Evolutionary conservation across 2,797 vertebrate genomes (phyloP).

Genomic region (Carcharodon carcharias): DNA sequence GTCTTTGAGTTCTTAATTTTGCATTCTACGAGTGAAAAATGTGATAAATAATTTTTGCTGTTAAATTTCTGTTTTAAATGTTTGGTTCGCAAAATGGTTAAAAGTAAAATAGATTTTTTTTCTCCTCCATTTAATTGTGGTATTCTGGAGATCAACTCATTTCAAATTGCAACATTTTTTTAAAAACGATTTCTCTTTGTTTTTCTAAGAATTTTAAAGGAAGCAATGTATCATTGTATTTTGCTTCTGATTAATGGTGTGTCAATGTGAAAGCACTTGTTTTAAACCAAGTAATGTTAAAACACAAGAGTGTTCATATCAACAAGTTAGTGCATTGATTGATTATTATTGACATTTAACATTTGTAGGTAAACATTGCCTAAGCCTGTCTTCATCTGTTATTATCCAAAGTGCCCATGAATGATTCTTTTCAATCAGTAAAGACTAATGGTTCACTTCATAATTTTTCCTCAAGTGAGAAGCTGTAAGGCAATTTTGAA

Average conservation of each 20-base stretch:
- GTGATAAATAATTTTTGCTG: background rate
- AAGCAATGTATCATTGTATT: background rate
- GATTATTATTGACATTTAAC: constrained; percentile 1
- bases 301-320: background rate
- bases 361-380: background rate
- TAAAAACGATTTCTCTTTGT: background rate
- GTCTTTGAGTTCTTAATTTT: background rate
- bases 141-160: background rate
- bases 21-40: background rate
- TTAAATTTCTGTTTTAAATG: background rate
- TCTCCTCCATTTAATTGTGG: background rate
- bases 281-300: background rate
- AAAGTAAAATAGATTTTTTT: background rate
- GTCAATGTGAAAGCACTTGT: background rate
- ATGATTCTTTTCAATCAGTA: background rate
- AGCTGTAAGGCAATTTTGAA: background rate
- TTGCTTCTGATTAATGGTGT: background rate
- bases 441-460: background rate
- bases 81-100: background rate
- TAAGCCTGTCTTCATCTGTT: background rate
- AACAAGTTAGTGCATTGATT: background rate
- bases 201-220: background rate
- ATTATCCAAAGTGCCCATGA: background rate
- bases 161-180: background rate
- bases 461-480: background rate